Percentiles rank a stretch among this genome's conserved stretches.
These are phyloP conservation scores for Platycheirus rosarum DNA, from an alignment of 2,888 invertebrate species.

Conservation along the genomic window DNA sequence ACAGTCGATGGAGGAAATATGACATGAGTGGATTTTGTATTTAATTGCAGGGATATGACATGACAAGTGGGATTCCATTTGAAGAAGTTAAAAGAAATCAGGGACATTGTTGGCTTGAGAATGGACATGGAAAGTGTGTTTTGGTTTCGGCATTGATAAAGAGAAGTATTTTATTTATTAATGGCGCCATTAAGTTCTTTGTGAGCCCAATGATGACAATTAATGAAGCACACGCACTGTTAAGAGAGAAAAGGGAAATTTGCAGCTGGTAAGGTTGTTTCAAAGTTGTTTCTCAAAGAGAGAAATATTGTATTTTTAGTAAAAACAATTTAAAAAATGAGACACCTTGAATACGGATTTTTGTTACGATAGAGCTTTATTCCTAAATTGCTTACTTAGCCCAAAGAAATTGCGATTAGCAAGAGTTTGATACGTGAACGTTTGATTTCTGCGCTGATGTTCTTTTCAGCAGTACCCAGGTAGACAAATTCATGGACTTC, in stretches of 20 bases:
- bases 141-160: neutral
- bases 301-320: no score
- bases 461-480: no score
- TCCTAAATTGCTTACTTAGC: no score
- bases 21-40: slow-evolving; percentile 20
- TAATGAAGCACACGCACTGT: neutral
- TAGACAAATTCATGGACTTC: no score
- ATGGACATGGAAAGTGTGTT: slow-evolving; percentile 28
- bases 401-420: no score
- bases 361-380: no score
- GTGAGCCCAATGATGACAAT: slow-evolving; percentile 19
- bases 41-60: slow-evolving; percentile 70
- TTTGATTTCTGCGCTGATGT: no score
- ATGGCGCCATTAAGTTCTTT: slow-evolving; percentile 39
- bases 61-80: slow-evolving; percentile 58
- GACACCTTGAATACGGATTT: no score
- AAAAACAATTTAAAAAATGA: no score
- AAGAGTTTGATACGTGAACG: no score
- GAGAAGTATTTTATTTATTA: slow-evolving; percentile 17
- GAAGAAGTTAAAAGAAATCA: slow-evolving; percentile 36
- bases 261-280: no score
- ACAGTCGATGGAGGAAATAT: neutral
- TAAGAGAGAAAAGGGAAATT: slow-evolving; percentile 19
- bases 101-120: slow-evolving; percentile 34
- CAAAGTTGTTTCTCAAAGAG: no score